Evolutionary conservation across 2,113 vertebrate genomes (phyloP).

Genomic region (Diglossa brunneiventris): DNA sequence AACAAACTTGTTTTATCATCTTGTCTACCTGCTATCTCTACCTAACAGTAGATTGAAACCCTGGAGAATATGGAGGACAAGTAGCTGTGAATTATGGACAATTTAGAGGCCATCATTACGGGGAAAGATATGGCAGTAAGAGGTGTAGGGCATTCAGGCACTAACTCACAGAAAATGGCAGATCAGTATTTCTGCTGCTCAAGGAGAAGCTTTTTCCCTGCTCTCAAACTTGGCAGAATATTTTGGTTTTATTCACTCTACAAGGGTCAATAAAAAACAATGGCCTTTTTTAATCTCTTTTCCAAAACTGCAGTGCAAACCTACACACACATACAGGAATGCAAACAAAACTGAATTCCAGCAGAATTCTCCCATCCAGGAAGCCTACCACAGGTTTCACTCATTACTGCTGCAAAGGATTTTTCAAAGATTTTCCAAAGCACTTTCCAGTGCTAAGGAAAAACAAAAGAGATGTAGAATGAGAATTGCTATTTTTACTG

Average conservation of each 20-base stretch:
- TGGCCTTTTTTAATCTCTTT: neutral
- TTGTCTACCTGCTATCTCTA: neutral
- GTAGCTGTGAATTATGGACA: neutral
- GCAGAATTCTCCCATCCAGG: neutral
- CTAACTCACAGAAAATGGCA: neutral
- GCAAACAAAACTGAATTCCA: neutral
- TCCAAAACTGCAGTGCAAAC: neutral
- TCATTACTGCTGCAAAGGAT: neutral
- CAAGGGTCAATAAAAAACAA: neutral
- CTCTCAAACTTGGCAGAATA: neutral
- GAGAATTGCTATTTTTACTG: neutral
- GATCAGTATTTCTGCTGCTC: neutral
- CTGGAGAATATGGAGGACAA: neutral
- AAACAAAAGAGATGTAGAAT: neutral
- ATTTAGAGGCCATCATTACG: neutral
- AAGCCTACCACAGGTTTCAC: neutral
- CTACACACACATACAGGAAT: neutral
- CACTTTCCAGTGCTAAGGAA: neutral
- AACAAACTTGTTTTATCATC: neutral
- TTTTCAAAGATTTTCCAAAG: neutral
- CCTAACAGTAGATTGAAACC: accelerated
- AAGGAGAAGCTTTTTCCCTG: neutral
- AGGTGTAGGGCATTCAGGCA: neutral
- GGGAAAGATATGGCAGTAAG: neutral
- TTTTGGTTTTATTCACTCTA: neutral